Conservation (phyloP, 2,797 vertebrate species). For the Enteromius radiatus region DNA sequence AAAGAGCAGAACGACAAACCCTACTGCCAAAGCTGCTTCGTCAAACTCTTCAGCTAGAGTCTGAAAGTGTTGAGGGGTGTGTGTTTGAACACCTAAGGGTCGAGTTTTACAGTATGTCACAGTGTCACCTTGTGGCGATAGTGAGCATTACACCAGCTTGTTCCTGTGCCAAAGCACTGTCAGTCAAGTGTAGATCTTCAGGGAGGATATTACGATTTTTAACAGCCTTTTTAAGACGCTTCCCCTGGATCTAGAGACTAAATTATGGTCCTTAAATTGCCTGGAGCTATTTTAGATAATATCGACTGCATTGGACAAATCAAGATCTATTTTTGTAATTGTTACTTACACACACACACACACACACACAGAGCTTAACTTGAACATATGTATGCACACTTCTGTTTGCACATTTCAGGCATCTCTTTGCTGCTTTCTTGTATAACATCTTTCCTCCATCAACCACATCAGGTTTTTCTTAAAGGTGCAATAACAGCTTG, state of each 20-base stretch:
- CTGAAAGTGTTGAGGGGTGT: background rate
- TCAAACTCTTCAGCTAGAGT: slow-evolving; percentile 95
- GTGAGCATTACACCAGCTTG: slow-evolving; percentile 41
- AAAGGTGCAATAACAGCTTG: slow-evolving; percentile 39
- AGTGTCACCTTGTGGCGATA: slow-evolving; percentile 10
- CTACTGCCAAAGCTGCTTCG: slow-evolving; percentile 96
- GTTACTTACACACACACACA: slow-evolving; percentile 3
- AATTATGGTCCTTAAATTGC: background rate
- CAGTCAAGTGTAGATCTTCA: slow-evolving; percentile 9
- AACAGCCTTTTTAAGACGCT: slow-evolving; percentile 19
- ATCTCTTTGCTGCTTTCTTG: slow-evolving; percentile 14
- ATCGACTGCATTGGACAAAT: slow-evolving; percentile 34
- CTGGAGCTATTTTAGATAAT: slow-evolving; percentile 27
- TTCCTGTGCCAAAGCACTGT: slow-evolving; percentile 31
- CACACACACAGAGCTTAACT: slow-evolving; percentile 15
- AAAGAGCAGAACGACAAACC: slow-evolving; percentile 99
- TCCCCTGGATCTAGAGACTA: background rate
- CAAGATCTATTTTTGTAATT: slow-evolving; percentile 47
- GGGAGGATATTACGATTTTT: slow-evolving; percentile 23
- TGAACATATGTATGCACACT: slow-evolving; percentile 11
- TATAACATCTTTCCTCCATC: background rate
- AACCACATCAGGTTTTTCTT: slow-evolving; percentile 4
- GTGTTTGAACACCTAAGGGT: background rate
- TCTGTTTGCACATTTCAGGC: slow-evolving; percentile 37
- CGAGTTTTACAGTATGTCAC: background rate